Base-by-base conservation (phyloP, 2,888 invertebrate species). In the Anorthoa munda region DNA sequence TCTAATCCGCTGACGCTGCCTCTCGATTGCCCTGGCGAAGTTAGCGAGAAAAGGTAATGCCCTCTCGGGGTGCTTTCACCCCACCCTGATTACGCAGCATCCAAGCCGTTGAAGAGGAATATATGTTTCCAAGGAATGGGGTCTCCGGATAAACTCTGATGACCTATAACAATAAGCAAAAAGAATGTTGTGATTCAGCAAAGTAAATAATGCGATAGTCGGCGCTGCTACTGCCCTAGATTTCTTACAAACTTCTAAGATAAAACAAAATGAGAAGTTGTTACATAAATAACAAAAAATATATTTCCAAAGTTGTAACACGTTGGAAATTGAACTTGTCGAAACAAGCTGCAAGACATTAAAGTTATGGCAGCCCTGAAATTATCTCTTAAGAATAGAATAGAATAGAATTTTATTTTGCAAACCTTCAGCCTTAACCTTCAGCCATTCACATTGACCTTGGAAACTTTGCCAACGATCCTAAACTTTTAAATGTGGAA, bases 21-120 rank as follows among this genome's bases (percentile, higher is more conserved):
- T 64, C 55, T 69, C 66, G 50, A 66, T 69, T 63, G 69, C 87
- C 85, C 81, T 86, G 79, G 78, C 72, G 78, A 84, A 74, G 81
- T 76, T 75, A 87, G 74, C 77, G 76, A 80, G 84, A 87, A 84
- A 87, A 87, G 60, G 55, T 73, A 76, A 78, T 81, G 56, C 72
- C 68, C 75, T 72, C 67, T 63, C 69, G n/a, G 21, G 31, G 63
- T 58, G 46, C 48, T 77, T 67, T 51, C 61, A 60, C 46, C 59
- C 50, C 67, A 51, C 53, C 55, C 26, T 23, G 17, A 63, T 53
- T 48, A 31, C 26, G 23, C 61, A 61, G 64, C 64, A 65, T 70
- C 63, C 67, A 66, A 26, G 45, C 60, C 65, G 46, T 74, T 72
- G 61, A 66, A 67, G 60, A 75, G 39, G 3, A 55, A 56, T n/a